phyloP scores from a whole-genome alignment of 2,888 invertebrate species.

The Drosophila mimica region DNA sequence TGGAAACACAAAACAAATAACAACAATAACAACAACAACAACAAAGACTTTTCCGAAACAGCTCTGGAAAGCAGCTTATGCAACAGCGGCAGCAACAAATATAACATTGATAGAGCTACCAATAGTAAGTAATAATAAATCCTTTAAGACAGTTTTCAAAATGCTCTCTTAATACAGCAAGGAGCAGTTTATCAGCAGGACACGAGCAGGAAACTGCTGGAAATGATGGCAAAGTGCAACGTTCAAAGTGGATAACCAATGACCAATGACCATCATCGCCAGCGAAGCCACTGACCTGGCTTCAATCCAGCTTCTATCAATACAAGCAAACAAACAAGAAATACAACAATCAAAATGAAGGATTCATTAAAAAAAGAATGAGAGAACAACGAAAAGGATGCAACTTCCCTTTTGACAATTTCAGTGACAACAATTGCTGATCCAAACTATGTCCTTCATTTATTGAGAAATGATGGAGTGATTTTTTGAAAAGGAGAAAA shows the following conservation, averaged over 20 bases:
- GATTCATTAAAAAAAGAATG: conserved; percentile 14
- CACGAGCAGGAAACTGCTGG: conserved; percentile 50
- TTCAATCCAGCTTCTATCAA: conserved; percentile 32
- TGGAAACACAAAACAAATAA: conserved; percentile 22
- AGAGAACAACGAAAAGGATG: neutral
- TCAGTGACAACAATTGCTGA: conserved; percentile 55
- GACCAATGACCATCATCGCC: conserved; percentile 28
- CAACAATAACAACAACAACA: conserved; percentile 14
- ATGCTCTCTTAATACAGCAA: conserved; percentile 58
- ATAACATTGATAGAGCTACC: conserved; percentile 19
- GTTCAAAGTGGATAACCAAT: conserved; percentile 20
- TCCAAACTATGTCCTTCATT: conserved; percentile 17
- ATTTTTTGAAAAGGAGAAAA: neutral
- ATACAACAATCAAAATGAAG: conserved; percentile 28
- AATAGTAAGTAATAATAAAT: conserved; percentile 61
- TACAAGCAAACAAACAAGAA: conserved; percentile 38
- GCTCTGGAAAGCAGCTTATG: conserved; percentile 40
- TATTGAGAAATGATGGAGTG: conserved; percentile 16
- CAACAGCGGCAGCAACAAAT: conserved; percentile 23
- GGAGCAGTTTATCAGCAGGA: conserved; percentile 24
- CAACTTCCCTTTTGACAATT: conserved; percentile 53
- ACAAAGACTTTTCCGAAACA: conserved; percentile 16
- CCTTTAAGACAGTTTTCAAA: conserved; percentile 61
- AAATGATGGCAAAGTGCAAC: conserved; percentile 36
- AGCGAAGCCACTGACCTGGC: conserved; percentile 42